Base-by-base conservation (phyloP, 2,113 vertebrate species). In the Protomyctophum bolini region DNA sequence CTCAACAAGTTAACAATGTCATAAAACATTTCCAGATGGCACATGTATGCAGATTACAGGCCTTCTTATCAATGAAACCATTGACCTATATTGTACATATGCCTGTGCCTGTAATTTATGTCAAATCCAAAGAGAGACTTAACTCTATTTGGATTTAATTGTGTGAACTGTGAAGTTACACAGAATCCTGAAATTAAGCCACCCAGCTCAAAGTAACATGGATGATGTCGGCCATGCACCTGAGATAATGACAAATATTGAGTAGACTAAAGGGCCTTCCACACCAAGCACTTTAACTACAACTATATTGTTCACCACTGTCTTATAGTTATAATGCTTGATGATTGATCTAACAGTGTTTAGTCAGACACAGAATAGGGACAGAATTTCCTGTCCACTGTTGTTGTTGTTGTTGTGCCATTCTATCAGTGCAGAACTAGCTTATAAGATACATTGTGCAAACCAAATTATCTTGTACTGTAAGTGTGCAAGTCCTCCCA, bases 391-490 rank as follows among this genome's bases (percentile, higher is more conserved):
- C 47, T 4, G 6, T 62, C 33, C 77, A 6, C 48, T 55, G 15
- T 63, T 78, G 50, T 55, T 66, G 54, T 63, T 55, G 15, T 63
- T 78, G 50, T 55, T 66, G 54, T 63, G 1, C n/a, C n/a, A 9
- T 52, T 73, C 8, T 63, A 29, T 28, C 8, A 47, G 29, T 28
- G 58, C 10, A 28, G 12, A 6, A 29, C 15, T 29, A 12, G 9
- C 28, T 15, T 7, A 11, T 55, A 7, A 14, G 10, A 63, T 6
- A 45, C 51, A 3, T n/a, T 61, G 12, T 59, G 12, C 14, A 62
- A 10, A 10, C 47, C 21, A 10, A 58, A 63, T 29, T 52, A 72
- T 59, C 46, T 81, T 82, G 15, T 76, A 73, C 68, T 48, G 1
- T 52, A 76, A 73, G 63, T 15, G 52, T 64, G 41, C 8, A 75